A percentile compares a stretch with the other conserved stretches of the same genome.
phyloP scores from a whole-genome alignment of 1,140 invertebrate species.

The Vanessa tameamea region DNA sequence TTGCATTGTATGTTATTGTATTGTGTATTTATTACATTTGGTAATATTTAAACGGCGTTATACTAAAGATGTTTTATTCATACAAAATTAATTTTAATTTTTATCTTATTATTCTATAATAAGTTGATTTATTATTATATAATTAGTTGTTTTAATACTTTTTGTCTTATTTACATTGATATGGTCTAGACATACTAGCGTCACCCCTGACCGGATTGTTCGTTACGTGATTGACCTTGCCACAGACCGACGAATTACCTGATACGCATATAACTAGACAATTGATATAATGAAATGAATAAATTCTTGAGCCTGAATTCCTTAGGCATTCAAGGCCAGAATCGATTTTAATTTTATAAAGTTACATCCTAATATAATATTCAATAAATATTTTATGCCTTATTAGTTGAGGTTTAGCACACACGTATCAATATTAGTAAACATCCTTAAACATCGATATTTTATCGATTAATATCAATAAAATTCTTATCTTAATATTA shows the following conservation, averaged over 20 bases:
- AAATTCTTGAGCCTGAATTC: slow-evolving; percentile 26
- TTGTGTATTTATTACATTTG: slow-evolving; percentile 13
- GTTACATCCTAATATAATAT: too few relatives aligned
- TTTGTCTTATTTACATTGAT: not conserved
- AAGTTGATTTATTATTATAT: too few relatives aligned
- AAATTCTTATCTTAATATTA: too few relatives aligned
- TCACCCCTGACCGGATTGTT: slow-evolving; percentile 24
- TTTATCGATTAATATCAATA: too few relatives aligned
- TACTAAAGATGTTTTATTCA: too few relatives aligned
- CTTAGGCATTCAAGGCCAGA: slow-evolving; percentile 6
- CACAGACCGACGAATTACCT: slow-evolving; percentile 17
- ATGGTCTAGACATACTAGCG: not conserved
- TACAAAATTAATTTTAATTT: too few relatives aligned
- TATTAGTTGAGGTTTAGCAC: too few relatives aligned
- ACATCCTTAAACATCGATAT: too few relatives aligned
- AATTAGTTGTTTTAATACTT: too few relatives aligned
- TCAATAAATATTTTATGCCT: too few relatives aligned
- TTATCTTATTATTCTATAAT: too few relatives aligned
- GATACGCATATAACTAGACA: slow-evolving; percentile 24
- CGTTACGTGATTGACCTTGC: slow-evolving; percentile 24
- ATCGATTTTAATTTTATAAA: not conserved
- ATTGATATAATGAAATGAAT: slow-evolving; percentile 8
- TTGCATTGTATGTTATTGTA: slow-evolving; percentile 21
- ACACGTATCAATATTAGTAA: too few relatives aligned
- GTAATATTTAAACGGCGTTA: not conserved